These are phyloP conservation scores for Mormoops blainvillei DNA, from an alignment of 2,113 vertebrate species.

Conservation along the genomic window DNA sequence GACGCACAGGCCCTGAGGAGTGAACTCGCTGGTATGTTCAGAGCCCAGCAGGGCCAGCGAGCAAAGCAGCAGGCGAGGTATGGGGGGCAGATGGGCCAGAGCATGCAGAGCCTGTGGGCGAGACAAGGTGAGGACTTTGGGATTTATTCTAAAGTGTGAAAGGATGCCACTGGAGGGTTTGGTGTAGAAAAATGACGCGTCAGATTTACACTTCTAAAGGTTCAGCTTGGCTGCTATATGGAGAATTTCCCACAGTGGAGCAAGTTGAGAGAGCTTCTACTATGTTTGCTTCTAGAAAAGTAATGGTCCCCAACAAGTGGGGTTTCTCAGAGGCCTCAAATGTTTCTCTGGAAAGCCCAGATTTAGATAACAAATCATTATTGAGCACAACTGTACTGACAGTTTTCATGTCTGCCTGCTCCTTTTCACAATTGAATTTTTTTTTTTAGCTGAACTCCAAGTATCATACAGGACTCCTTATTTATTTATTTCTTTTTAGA, in stretches of 20 bases:
- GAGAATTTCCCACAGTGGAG: neutral
- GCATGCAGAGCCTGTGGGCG: neutral
- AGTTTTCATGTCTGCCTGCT: neutral
- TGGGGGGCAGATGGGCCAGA: neutral
- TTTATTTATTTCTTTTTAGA: too few species aligned
- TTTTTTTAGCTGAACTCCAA: too few species aligned
- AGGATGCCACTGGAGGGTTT: neutral
- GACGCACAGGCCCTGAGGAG: too few species aligned
- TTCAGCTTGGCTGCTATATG: neutral
- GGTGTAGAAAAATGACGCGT: neutral
- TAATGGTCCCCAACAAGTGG: neutral
- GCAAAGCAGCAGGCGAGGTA: neutral
- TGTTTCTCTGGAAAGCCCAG: neutral
- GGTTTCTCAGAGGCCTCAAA: neutral
- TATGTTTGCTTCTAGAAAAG: neutral
- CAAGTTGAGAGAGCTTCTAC: neutral
- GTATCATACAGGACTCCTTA: too few species aligned
- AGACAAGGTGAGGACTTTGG: neutral
- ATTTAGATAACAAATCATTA: neutral
- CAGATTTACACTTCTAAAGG: neutral
- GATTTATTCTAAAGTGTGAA: neutral
- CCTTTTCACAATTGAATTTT: too few species aligned
- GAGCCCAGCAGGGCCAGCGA: neutral
- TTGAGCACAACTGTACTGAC: too few species aligned
- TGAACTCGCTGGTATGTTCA: neutral